These are phyloP conservation scores for Thaumatotibia leucotreta DNA, from an alignment of 1,140 invertebrate genomes.

Conservation along the genomic window DNA sequence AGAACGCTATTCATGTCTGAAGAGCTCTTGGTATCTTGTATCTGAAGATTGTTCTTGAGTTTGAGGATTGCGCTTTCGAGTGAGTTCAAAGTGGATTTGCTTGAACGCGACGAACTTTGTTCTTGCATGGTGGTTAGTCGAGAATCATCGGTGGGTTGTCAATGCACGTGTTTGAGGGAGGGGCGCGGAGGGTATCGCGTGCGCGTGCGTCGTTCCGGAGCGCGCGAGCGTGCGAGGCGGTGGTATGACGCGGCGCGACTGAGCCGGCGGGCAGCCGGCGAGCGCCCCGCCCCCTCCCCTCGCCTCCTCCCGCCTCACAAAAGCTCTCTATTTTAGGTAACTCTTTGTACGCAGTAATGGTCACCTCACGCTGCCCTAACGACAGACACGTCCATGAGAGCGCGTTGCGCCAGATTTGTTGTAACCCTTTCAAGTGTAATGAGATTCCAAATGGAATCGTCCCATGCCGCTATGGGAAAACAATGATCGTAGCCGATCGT, in stretches of 20 bases:
- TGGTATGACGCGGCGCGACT: slow-evolving; percentile 66
- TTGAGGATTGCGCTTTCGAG: slow-evolving; percentile 74
- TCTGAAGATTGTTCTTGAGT: slow-evolving; percentile 73
- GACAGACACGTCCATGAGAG: slow-evolving; percentile 74
- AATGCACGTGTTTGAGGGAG: slow-evolving; percentile 47
- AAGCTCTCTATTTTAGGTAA: slow-evolving; percentile 76
- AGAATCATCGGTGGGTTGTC: slow-evolving; percentile 32
- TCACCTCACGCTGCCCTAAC: slow-evolving; percentile 73
- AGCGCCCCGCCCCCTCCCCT: slow-evolving; percentile 63
- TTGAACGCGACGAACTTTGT: slow-evolving; percentile 62
- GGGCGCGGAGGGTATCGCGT: slow-evolving; percentile 51
- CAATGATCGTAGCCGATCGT: slow-evolving; percentile 46
- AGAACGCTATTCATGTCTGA: slow-evolving; percentile 64
- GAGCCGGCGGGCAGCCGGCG: slow-evolving; percentile 63
- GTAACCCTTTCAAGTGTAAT: slow-evolving; percentile 67
- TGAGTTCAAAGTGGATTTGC: slow-evolving; percentile 64
- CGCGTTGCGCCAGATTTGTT: slow-evolving; percentile 68
- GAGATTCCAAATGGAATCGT: slow-evolving; percentile 70
- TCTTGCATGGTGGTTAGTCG: slow-evolving; percentile 64
- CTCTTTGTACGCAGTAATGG: slow-evolving; percentile 74
- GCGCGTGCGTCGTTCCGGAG: slow-evolving; percentile 52
- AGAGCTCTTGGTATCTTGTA: slow-evolving; percentile 63
- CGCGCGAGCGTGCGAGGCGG: slow-evolving; percentile 62
- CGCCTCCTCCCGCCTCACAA: slow-evolving; percentile 66
- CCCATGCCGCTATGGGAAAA: slow-evolving; percentile 56